Base-by-base conservation (phyloP, 2,113 vertebrate genomes). In the Erinaceus europaeus region DNA sequence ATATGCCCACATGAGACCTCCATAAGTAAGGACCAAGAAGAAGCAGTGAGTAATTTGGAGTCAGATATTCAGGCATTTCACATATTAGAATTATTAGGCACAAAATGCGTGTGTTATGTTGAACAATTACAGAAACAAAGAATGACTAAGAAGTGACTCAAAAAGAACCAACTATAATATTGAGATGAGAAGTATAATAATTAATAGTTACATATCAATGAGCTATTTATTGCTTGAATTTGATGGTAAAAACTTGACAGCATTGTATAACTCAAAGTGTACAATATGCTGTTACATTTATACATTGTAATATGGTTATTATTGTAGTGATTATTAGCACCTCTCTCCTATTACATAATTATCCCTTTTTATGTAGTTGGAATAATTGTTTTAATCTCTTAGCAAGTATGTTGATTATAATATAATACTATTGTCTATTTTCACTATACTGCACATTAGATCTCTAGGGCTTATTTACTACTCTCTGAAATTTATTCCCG, bases 191-290 rank as follows among this genome's bases (percentile, higher is more conserved):
- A 53, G 68, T 59, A 13, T 67, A 29, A 69, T 82, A 76, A 65
- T 80, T 81, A 53, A 61, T 17, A 81, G 52, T 88, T 72, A 57
- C n/a, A 74, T 88, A 32, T 38, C 32, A 89, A 55, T 68, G 29
- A 90, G 46, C 18, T 64, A 59, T 86, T 74, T 83, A 72, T 32
- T 62, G 10, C 32, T 6, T 64, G n/a, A n/a, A n/a, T 64, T 64
- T 64, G 9, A 64, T 36, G 34, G 61, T 34, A 62, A 34, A 15
- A 64, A 34, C 20, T 64, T 34, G 32, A 64, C 17, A 64, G 20
- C 32, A 64, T 64, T 64, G n/a, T 32, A 9, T 64, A 34, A 36
- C 36, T 34, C 18, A 17, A 20, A 18, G 32, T 36, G 32, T 34
- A 34, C 59, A 62, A 62, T 14, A 34, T 64, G 32, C 20, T 62